These are phyloP conservation scores for Gryon sp. DNA, from an alignment of 1,140 invertebrate species.

Conservation along the genomic window DNA sequence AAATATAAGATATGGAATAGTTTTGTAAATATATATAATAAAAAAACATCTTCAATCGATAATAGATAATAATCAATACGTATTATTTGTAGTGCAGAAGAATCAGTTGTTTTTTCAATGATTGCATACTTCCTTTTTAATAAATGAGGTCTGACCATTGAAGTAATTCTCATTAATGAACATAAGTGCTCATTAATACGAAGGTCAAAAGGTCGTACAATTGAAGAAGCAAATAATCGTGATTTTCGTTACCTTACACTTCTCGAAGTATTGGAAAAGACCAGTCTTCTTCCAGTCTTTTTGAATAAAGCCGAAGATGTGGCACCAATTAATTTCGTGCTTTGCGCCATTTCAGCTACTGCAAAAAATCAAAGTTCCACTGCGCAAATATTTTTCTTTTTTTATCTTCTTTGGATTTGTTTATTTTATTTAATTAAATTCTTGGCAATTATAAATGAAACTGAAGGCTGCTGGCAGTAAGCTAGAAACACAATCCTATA, in stretches of 20 bases:
- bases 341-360: slow-evolving; percentile 39
- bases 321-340: slow-evolving; percentile 25
- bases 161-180: not conserved
- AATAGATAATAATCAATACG: slow-evolving; percentile 7
- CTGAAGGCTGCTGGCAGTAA: no score
- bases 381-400: no score
- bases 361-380: no score
- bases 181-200: not conserved
- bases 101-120: not conserved
- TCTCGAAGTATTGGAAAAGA: slow-evolving; percentile 18
- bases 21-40: no score
- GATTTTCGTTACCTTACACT: slow-evolving; percentile 10
- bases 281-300: slow-evolving; percentile 27
- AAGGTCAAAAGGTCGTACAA: slow-evolving; percentile 41
- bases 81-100: no score
- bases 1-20: no score
- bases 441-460: no score
- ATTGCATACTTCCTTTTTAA: not conserved
- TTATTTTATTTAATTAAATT: no score
- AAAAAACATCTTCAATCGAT: no score
- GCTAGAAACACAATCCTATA: no score
- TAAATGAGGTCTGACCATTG: not conserved
- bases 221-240: not conserved
- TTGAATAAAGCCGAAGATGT: slow-evolving; percentile 33
- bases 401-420: no score